These are phyloP conservation scores for Gallinago paraguaiae DNA, from an alignment of 2,113 vertebrate species.

Conservation along the genomic window DNA sequence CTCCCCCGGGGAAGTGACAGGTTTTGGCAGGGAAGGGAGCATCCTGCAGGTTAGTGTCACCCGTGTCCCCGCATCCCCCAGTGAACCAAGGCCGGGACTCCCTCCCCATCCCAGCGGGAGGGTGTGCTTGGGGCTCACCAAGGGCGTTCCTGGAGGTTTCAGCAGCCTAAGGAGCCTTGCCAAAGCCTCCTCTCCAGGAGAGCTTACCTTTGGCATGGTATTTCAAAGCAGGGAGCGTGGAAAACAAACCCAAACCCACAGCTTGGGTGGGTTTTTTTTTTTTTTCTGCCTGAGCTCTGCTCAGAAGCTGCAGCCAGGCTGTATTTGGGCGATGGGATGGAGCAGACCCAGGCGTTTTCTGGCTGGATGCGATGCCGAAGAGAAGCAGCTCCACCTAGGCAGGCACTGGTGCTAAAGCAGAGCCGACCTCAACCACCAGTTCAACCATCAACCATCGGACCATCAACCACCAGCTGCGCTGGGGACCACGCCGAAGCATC, in stretches of 20 bases:
- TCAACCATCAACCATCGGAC: not conserved
- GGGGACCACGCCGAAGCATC: accelerated
- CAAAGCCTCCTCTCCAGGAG: not conserved
- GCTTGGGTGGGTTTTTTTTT: not conserved
- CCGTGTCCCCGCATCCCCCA: not conserved
- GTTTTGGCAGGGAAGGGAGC: not conserved
- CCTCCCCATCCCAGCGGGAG: not conserved
- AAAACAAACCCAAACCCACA: slow-evolving; percentile 28
- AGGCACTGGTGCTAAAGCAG: slow-evolving; percentile 18
- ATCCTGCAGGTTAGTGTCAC: not conserved
- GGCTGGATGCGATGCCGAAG: not conserved
- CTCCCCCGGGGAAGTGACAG: not conserved
- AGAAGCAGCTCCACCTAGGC: slow-evolving; percentile 65
- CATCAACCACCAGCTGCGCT: not conserved
- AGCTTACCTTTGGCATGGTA: not conserved
- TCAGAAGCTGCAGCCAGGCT: not conserved
- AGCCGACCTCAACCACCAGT: not conserved
- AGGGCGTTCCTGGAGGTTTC: not conserved
- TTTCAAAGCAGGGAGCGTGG: not conserved
- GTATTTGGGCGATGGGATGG: not conserved
- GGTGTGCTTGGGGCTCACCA: not conserved
- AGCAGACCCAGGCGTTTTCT: not conserved
- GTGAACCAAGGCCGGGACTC: not conserved
- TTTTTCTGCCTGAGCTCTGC: not conserved
- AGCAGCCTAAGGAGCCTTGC: not conserved